Conservation (phyloP, 2,888 invertebrate genomes). For the Nezara viridula region DNA sequence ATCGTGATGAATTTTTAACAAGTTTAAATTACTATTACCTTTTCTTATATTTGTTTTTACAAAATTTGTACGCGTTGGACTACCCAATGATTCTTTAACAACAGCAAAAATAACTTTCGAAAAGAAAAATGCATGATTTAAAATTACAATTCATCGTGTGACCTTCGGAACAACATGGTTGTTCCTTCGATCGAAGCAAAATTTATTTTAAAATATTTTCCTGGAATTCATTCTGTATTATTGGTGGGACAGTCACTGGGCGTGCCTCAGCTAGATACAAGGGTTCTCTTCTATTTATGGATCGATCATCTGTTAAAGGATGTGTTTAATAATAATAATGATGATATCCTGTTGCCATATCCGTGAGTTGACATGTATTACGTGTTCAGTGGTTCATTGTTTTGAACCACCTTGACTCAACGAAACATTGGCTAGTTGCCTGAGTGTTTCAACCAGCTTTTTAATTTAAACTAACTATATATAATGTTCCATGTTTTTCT, state of each 20-base stretch:
- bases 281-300: not conserved
- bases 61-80: too few species aligned
- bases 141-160: too few species aligned
- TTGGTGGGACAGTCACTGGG: not conserved
- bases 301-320: not conserved
- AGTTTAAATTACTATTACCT: not conserved
- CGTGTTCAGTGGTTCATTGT: not conserved
- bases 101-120: too few species aligned
- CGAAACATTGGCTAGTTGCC: not conserved
- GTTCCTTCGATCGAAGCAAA: too few species aligned
- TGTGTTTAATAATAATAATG: not conserved
- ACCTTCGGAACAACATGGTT: too few species aligned
- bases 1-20: constrained; percentile 38
- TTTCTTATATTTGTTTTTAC: not conserved
- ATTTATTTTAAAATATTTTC: too few species aligned
- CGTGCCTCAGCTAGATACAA: not conserved
- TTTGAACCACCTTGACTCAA: not conserved
- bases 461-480: not conserved
- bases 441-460: not conserved
- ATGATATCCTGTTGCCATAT: not conserved
- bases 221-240: too few species aligned
- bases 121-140: too few species aligned
- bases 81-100: too few species aligned
- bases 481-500: not conserved
- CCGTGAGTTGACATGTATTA: not conserved